Evolutionary conservation across 2,797 vertebrate genomes (phyloP), one percentile per base, ranked within the genome.

Genomic region (Danio kyathit): DNA sequence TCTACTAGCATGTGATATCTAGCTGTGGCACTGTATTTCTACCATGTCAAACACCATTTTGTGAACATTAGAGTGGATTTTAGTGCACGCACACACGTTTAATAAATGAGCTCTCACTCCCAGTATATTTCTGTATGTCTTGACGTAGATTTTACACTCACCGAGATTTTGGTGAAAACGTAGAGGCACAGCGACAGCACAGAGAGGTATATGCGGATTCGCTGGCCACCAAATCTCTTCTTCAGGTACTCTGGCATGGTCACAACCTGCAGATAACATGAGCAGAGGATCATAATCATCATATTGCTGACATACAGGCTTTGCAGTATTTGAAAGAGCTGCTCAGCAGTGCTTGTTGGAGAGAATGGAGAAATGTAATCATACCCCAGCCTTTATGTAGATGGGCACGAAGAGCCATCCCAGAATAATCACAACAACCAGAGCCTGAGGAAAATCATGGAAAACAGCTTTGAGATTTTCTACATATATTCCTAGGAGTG

Each of bases 401-500:
- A 99, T 97, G 12, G 98, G 98, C 16, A 99, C 97, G 85, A 99
- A 99, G 63, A 99, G 5, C 97, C 98, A 99, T 79, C 95, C 97
- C 2, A 99, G 93, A 82, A 97, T 0, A 56, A 97, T 83, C 69
- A 99, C 96, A 4, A 97, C 69, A 64, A 99, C 3, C 76, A 99
- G 94, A 79, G 97, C 97, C 98, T 99, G 90, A 49, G 61, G 13
- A 87, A 10, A 6, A 57, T 46, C 17, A 7, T 48, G 1, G 11
- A 48, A 48, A 48, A 5, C 29, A 29, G 29, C 46, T 48, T 48
- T 19, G 5, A 40, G 46, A 48, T 54, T 40, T 38, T 38, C 2
- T 6, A 16, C 12, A 69, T 0, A 13, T 29, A 21, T 8, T 21
- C 13, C 21, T 13, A 29, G 21, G 17, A 49, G 19, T 38, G 19